phyloP scores from a whole-genome alignment of 2,113 vertebrate genomes.

The Pomatorhinus ruficollis region DNA sequence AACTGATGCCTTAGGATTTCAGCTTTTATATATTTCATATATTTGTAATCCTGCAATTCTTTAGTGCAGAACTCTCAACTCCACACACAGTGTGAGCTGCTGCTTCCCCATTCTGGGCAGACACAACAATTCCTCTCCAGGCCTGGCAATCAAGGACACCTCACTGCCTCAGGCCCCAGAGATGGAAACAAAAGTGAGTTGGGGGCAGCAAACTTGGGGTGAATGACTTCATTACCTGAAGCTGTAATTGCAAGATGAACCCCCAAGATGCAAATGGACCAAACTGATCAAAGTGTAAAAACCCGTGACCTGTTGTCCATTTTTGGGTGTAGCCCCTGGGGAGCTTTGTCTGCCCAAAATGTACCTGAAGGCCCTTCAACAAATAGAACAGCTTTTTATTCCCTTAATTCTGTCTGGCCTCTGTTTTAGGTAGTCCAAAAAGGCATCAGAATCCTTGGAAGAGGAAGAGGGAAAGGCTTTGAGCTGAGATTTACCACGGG shows the following conservation, averaged over 20 bases:
- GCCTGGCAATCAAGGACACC: not conserved
- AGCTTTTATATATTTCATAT: fast-evolving
- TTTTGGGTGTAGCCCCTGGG: not conserved
- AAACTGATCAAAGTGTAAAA: not conserved
- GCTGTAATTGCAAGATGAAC: not conserved
- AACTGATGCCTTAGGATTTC: not conserved
- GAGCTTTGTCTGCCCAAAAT: not conserved
- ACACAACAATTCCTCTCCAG: not conserved
- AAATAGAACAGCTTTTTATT: not conserved
- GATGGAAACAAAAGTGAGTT: not conserved
- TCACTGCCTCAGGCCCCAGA: not conserved
- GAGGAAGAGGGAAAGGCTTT: not conserved
- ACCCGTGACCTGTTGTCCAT: not conserved
- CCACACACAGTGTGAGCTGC: not conserved
- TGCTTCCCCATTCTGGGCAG: not conserved
- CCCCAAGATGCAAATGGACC: not conserved
- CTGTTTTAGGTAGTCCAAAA: not conserved
- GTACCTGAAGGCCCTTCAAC: not conserved
- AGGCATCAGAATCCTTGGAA: not conserved
- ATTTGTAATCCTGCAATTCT: fast-evolving
- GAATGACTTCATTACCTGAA: not conserved
- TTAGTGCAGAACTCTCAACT: fast-evolving
- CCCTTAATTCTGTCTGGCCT: no score
- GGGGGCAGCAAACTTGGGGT: not conserved
- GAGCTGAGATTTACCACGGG: not conserved